Base-by-base conservation (phyloP, 2,888 invertebrate species). In the Ormyrus nitidulus region DNA sequence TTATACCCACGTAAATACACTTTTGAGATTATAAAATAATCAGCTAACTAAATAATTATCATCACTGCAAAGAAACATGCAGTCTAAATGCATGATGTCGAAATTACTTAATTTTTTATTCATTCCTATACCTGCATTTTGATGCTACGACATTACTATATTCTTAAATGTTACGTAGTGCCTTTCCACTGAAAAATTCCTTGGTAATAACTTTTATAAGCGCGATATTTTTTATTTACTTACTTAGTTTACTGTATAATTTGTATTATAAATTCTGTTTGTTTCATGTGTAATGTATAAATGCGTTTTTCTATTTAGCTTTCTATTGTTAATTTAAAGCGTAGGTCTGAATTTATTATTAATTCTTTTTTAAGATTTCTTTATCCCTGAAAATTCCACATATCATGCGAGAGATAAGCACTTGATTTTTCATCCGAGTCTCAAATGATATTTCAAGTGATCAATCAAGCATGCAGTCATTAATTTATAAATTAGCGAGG, bases 401-500 rank as follows among this genome's bases (percentile, higher is more conserved):
- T 81, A 81, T 79, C 81, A 81, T 58, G 70, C 34, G 46, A 66
- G 48, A 7, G n/a, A 68, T 61, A 53, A 73, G 53, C 51, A 78
- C 48, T 51, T 58, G 70, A 74, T 69, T 79, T 79, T 70, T 65
- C 65, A 79, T 73, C 56, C 13, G 64, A 73, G 65, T 73, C 59
- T 11, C 49, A 64, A 53, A 65, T 65, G 68, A 11, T 73, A 49
- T 49, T 59, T 34, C 1, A 65, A 77, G 77, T 51, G 69, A 78
- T 69, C 62, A 70, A 62, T 73, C 58, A 73, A 66, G 34, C 70
- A 73, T 76, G 53, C 64, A 81, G 81, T 81, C 75, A 81, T 79
- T 79, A 77, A 76, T 72, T 81, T 81, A 73, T 79, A 79, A 79
- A 81, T 76, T 68, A 81, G 81, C 75, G 75, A 76, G 48, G 66